Evolutionary conservation across 2,113 vertebrate genomes (phyloP), one percentile per base, ranked within the genome.

Genomic region (Ceratotherium simum): DNA sequence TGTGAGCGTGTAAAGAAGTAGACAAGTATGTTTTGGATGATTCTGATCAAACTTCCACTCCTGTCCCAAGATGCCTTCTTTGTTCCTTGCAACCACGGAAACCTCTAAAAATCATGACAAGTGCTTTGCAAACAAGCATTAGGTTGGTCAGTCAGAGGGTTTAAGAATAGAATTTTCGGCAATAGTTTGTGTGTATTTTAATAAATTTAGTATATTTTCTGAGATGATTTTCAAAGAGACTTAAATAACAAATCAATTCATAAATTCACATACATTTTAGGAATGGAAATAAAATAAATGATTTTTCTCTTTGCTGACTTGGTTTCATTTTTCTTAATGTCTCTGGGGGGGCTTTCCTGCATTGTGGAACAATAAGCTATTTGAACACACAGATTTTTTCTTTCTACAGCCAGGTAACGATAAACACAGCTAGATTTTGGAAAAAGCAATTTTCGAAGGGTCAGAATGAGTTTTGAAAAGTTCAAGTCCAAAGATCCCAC

Each of bases 261-360:
- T 86, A 90, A 58, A 78, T 86, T 92, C 46, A 86, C 29, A 80
- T 83, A 79, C 17, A 79, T 65, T 84, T 97, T 86, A 91, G 51
- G 18, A 92, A 91, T 69, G 23, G 65, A 96, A 97, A 95, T 90
- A 94, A 96, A 97, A 84, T 79, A 36, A 96, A 83, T 58, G 8
- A 13, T 81, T 84, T 82, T 25, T 62, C 31, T 65, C 25, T 79
- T 81, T 91, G 39, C 36, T 86, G 69, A 2, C 46, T 86, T 95
- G 78, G 29, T 69, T 96, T 96, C 60, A 11, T 96, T 94, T 92
- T 97, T 81, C 62, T 86, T 72, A 79, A 23, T 42, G 54, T 96
- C 48, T 94, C 94, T 85, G 33, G 29, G 54, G 87, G 69, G 17
- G 7, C 36, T 85, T 72, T 65, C 21, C 65, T 69, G 90, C n/a